A percentile compares a stretch with the other conserved stretches of the same genome.
Conservation (phyloP, 1,140 invertebrate species). For the honey bee (Apis mellifera) region DNA sequence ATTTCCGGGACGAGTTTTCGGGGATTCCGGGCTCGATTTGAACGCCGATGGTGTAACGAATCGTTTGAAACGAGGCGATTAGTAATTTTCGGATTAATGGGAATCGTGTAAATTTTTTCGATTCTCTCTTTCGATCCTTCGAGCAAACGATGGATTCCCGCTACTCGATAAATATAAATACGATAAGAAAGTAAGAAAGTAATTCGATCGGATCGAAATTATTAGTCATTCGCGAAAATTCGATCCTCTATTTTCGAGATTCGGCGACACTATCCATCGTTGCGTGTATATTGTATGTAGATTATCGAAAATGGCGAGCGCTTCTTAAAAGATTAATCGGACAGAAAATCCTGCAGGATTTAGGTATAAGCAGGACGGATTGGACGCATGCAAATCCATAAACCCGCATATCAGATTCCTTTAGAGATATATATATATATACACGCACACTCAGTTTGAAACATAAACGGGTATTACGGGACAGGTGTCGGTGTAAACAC, state of each 20-base stretch:
- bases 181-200: no score
- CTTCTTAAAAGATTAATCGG: slow-evolving; percentile 18
- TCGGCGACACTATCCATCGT: no score
- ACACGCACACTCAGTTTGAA: not conserved
- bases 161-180: no score
- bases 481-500: slow-evolving; percentile 49
- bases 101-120: not conserved
- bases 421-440: slow-evolving; percentile 6
- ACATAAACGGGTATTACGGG: slow-evolving; percentile 57
- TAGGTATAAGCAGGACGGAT: not conserved
- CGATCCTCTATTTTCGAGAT: no score
- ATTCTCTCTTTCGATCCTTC: not conserved
- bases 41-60: not conserved
- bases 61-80: not conserved
- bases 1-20: not conserved
- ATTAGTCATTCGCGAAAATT: not conserved
- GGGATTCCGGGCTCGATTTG: not conserved
- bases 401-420: slow-evolving; percentile 39
- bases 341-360: not conserved
- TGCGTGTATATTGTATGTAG: no score
- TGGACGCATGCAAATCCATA: slow-evolving; percentile 17
- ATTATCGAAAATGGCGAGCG: not conserved
- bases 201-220: not conserved
- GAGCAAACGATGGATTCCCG: not conserved
- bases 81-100: not conserved